phyloP scores from a whole-genome alignment of 2,888 invertebrate species.

The Aporophyla lueneburgensis region DNA sequence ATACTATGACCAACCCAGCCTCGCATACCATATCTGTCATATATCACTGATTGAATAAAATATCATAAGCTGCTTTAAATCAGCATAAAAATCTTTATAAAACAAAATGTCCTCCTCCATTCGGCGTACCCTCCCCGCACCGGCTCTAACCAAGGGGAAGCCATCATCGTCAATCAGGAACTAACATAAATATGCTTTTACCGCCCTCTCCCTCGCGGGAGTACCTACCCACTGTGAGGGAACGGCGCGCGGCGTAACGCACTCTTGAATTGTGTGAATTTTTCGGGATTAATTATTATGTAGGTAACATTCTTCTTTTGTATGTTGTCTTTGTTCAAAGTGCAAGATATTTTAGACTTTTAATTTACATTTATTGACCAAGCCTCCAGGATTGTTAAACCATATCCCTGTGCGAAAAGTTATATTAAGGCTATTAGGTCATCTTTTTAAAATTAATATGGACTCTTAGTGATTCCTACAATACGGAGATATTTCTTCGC shows the following conservation, averaged over 20 bases:
- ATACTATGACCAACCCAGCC: too few relatives aligned
- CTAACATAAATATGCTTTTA: conserved; percentile 90
- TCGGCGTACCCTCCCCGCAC: conserved; percentile 69
- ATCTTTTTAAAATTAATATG: too few relatives aligned
- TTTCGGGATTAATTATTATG: conserved; percentile 51
- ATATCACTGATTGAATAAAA: too few relatives aligned
- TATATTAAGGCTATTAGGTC: too few relatives aligned
- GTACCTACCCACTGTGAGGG: conserved; percentile 47
- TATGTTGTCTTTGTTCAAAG: conserved; percentile 6
- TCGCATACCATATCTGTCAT: too few relatives aligned
- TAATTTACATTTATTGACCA: neutral
- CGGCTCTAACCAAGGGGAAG: conserved; percentile 79
- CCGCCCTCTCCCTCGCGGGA: conserved; percentile 65
- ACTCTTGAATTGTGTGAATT: conserved; percentile 51
- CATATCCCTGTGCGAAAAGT: too few relatives aligned
- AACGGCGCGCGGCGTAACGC: conserved; percentile 28
- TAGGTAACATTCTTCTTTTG: conserved; percentile 24
- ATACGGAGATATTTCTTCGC: too few relatives aligned
- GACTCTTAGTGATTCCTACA: too few relatives aligned
- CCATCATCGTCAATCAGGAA: conserved; percentile 87
- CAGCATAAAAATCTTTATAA: neutral
- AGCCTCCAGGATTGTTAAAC: too few relatives aligned
- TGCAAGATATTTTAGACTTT: neutral
- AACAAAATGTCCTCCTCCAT: conserved; percentile 27
- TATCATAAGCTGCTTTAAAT: too few relatives aligned